Conservation (phyloP, 2,888 invertebrate species). For the Mesoligia furuncula region DNA sequence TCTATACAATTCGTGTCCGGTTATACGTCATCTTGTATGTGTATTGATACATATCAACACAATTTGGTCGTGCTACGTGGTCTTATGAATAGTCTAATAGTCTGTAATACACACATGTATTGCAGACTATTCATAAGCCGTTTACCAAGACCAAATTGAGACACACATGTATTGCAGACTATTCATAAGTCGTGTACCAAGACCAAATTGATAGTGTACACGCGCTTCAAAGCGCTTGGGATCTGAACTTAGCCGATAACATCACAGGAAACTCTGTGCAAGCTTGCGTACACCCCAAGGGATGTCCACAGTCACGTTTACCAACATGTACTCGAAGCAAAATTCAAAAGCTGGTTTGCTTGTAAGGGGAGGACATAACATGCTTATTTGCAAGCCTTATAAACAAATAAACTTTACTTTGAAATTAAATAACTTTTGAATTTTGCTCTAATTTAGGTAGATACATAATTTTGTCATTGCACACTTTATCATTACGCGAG, state of each 20-base stretch:
- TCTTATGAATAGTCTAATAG: no score
- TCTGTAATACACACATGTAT: not conserved
- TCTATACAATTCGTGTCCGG: not conserved
- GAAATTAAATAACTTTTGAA: constrained; percentile 11
- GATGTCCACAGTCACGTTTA: not conserved
- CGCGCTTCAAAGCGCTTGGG: constrained; percentile 6
- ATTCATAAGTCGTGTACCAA: not conserved
- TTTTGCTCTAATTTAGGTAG: not conserved
- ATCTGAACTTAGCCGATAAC: constrained; percentile 42
- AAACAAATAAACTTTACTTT: not conserved
- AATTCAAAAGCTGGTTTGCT: constrained; percentile 40
- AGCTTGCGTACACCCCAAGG: not conserved
- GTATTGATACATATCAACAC: not conserved
- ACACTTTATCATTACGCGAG: constrained; percentile 34
- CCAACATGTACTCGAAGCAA: constrained; percentile 19
- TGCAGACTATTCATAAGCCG: no score
- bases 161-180: not conserved
- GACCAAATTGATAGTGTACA: not conserved
- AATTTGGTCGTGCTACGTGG: no score
- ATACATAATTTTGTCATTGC: constrained; percentile 35
- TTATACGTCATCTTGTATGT: not conserved
- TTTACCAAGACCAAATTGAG: not conserved
- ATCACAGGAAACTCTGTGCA: constrained; percentile 1
- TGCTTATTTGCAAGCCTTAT: constrained; percentile 1
- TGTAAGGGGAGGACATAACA: not conserved